Conservation (phyloP, 2,797 vertebrate genomes). For the Syngnathus rostellatus region DNA sequence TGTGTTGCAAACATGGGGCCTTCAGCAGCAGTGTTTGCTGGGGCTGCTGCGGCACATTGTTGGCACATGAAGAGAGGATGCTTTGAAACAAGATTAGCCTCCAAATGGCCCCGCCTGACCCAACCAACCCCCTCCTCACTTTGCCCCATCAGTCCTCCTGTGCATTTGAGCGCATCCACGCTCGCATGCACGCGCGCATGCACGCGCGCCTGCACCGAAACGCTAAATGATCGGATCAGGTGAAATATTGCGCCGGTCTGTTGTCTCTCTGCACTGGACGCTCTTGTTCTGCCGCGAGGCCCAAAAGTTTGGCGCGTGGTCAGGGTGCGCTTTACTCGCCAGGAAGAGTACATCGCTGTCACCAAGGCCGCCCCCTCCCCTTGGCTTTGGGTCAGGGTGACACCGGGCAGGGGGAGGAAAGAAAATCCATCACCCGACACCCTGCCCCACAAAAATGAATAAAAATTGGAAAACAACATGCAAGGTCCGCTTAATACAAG, state of each 20-base stretch:
- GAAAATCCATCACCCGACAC: constrained; percentile 38
- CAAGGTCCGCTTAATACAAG: constrained; percentile 68
- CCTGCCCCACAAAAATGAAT: constrained; percentile 60
- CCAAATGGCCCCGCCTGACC: constrained; percentile 54
- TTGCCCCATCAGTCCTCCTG: constrained; percentile 27
- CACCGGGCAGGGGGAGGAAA: constrained; percentile 42
- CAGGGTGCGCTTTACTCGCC: constrained; percentile 26
- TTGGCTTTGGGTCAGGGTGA: constrained; percentile 61
- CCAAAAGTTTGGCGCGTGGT: constrained; percentile 29
- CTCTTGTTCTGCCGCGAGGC: constrained; percentile 32
- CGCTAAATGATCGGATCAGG: constrained; percentile 47
- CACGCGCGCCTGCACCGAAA: constrained; percentile 24
- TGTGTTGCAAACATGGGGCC: constrained; percentile 68
- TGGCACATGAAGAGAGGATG: constrained; percentile 59
- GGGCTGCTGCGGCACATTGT: constrained; percentile 56
- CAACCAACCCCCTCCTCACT: constrained; percentile 9
- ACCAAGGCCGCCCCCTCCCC: constrained; percentile 34
- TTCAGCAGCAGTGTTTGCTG: constrained; percentile 49
- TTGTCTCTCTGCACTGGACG: constrained; percentile 34
- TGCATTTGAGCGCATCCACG: constrained; percentile 33
- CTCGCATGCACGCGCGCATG: constrained; percentile 23
- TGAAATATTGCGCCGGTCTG: constrained; percentile 45
- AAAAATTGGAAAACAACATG: constrained; percentile 74
- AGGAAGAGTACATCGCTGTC: constrained; percentile 33
- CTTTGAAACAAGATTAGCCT: constrained; percentile 71